Evolutionary conservation across 2,797 vertebrate species (phyloP), one percentile per base, ranked within the genome.

Genomic region (Gymnothorax javanicus): DNA sequence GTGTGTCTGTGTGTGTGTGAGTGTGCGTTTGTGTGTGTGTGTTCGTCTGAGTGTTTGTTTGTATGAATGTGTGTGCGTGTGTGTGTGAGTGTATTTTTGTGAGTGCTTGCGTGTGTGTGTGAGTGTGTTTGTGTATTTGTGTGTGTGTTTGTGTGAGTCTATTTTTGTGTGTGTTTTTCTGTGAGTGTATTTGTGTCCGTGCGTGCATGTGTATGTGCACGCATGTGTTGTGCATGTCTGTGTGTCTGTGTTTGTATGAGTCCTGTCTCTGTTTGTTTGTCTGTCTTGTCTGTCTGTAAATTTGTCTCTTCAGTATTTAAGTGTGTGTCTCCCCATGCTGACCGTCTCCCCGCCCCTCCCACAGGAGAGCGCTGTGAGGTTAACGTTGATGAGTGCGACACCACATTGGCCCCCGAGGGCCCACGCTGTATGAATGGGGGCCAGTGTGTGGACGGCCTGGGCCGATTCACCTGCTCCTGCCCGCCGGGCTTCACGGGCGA

Each of bases 401-500:
- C 94, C 1, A 94, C 93, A 23, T 87, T 89, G 0, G 94, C 89
- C 84, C 93, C 94, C 50, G 88, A 62, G 73, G 93, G 93, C 6
- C 94, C 94, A 0, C 94, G 91, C 82, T 97, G 96, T 90, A 90
- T 92, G 77, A 96, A 97, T 4, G 94, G 95, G 84, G 91, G 97
- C 12, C 84, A 96, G 92, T 99, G 98, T 88, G 89, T 97, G 27
- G 98, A 99, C 4, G 96, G 95, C 8, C 93, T 98, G 0, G 97
- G 98, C 1, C 96, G 97, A 71, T 99, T 97, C 91, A 95, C 94
- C 0, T 99, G 98, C 84, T 88, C 90, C 82, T 99, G 98, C 75
- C 94, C 94, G 20, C 94, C 96, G 0, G 98, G 98, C 83, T 99
- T 98, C 11, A 96, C 96, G 0, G 98, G 98, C 0, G 96, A 97